Base-by-base conservation (phyloP, 2,113 vertebrate species). In the Regulus satrapa region DNA sequence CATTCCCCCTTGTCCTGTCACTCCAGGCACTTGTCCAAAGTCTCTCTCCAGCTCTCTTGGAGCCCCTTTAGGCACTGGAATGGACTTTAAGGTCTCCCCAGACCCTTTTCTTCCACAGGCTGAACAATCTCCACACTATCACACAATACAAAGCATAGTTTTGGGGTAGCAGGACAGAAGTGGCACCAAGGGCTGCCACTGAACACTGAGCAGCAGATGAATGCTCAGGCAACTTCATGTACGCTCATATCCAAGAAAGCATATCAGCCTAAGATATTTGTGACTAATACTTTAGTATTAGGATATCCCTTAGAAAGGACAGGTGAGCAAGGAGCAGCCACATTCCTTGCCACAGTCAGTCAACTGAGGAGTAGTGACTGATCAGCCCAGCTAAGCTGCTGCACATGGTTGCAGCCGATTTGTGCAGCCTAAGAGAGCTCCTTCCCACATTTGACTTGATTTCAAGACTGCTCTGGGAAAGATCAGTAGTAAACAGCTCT, bases 321-420 rank as follows among this genome's bases (percentile, higher is more conserved):
- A 6, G 3, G 1, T 32, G 32, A 61, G 43, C 59, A 87, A 73
- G 55, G 25, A 74, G 26, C 38, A 66, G 19, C 17, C 28, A 26
- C 2, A 0, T 20, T 46, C 6, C 1, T 26, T 38, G 45, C n/a
- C 31, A 43, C 18, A 59, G 13, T 17, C 48, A 84, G n/a, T 14
- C 58, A 46, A 1, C 24, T 45, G 21, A 49, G 77, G 41, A 56
- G 41, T 2, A 18, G 45, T 48, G 48, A 38, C 18, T 45, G 26
- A 80, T 17, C 48, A 51, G 3, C 34, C 38, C 46, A 31, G 29
- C 13, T 26, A 14, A 55, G 63, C 12, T 34, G 34, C 46, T 51
- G 49, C 3, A 2, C 38, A 20, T 5, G 0, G 1, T 12, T 46
- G 34, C 45, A 56, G 45, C 40, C 1, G 0, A n/a, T 49, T 85